Evolutionary conservation across 2,888 invertebrate genomes (phyloP).

Genomic region (Eupithecia insigniata): DNA sequence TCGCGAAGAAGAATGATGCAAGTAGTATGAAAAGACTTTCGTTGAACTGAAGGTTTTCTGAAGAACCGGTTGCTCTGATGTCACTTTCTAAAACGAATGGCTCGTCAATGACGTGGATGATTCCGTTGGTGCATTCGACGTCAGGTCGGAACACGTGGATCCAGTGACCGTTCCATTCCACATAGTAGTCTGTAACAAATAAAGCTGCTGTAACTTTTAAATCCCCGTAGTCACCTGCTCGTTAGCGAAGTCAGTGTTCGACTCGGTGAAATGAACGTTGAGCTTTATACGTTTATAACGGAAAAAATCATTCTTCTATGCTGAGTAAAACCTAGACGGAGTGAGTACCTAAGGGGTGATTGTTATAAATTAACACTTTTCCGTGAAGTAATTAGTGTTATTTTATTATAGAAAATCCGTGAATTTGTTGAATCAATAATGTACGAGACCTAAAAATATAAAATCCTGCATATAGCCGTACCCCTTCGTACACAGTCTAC

Average conservation of each 20-base stretch:
- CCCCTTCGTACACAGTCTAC: not conserved
- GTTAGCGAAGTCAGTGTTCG: slow-evolving; percentile 4
- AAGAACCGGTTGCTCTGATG: slow-evolving; percentile 87
- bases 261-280: not conserved
- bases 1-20: slow-evolving; percentile 62
- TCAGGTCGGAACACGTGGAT: slow-evolving; percentile 95
- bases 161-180: slow-evolving; percentile 93
- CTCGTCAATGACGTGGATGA: slow-evolving; percentile 96
- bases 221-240: slow-evolving; percentile 22
- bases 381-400: not conserved
- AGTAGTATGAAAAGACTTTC: slow-evolving; percentile 58
- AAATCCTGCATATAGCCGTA: not conserved
- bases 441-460: not conserved
- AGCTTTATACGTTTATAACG: not conserved
- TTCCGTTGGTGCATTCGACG: slow-evolving; percentile 97
- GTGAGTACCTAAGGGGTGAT: not conserved
- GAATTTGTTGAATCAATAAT: not conserved
- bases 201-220: slow-evolving; percentile 10
- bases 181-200: slow-evolving; percentile 87
- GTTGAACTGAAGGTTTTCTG: slow-evolving; percentile 59
- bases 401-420: not conserved
- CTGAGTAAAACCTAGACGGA: not conserved
- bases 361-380: not conserved
- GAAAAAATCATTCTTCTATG: not conserved
- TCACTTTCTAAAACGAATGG: slow-evolving; percentile 94